A percentile compares a stretch with the other conserved stretches of the same genome.
These are phyloP conservation scores for Bambusicola thoracicus DNA, from an alignment of 2,113 vertebrate genomes.

Conservation along the genomic window DNA sequence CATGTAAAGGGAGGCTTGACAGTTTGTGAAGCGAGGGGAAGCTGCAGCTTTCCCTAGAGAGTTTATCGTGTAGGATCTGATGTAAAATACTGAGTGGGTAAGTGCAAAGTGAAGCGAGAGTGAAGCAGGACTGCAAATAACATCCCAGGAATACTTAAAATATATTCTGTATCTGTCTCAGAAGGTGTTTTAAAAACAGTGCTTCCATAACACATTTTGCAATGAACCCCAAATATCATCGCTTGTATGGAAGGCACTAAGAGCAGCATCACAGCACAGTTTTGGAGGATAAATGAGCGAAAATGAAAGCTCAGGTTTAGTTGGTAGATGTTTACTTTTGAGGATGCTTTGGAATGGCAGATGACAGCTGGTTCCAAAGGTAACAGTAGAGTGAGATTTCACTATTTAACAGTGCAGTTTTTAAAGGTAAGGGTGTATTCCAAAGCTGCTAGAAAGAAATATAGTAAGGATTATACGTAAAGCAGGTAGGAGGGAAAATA, in stretches of 20 bases:
- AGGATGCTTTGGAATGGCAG: background rate
- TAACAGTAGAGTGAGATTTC: background rate
- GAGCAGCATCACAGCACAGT: rapidly evolving
- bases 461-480: background rate
- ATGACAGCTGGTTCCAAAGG: background rate
- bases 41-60: background rate
- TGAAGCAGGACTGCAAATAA: background rate
- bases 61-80: background rate
- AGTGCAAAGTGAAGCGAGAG: background rate
- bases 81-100: background rate
- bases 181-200: background rate
- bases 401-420: background rate
- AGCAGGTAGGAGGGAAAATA: background rate
- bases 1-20: background rate
- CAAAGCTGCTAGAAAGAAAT: background rate
- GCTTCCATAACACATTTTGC: background rate
- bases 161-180: background rate
- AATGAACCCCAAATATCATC: background rate
- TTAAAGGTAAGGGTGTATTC: background rate
- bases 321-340: background rate
- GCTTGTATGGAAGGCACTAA: background rate
- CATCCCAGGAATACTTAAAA: background rate
- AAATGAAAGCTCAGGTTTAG: background rate
- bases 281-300: background rate
- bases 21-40: background rate